phyloP scores from a whole-genome alignment of 2,797 vertebrate species.

The Borostomias antarcticus region DNA sequence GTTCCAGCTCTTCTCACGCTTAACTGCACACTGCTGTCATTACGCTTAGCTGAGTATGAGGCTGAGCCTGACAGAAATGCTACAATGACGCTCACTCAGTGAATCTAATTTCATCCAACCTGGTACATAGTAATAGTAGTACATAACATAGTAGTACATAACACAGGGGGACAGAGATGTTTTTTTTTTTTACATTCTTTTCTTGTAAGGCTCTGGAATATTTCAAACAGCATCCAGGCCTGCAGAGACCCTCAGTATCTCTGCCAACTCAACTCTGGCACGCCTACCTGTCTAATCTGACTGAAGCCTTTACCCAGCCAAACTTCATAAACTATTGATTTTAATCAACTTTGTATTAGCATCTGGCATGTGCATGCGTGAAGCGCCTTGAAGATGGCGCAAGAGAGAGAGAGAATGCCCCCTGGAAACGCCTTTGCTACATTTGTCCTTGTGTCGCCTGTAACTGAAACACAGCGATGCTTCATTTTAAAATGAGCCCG shows the following conservation, averaged over 20 bases:
- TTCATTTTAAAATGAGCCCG: slow-evolving; percentile 32
- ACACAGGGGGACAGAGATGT: slow-evolving; percentile 4
- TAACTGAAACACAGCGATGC: slow-evolving; percentile 26
- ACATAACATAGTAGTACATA: too few species aligned
- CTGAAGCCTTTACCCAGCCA: slow-evolving; percentile 41
- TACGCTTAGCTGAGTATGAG: slow-evolving; percentile 33
- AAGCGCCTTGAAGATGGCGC: neutral
- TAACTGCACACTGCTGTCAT: slow-evolving; percentile 29
- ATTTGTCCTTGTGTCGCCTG: slow-evolving; percentile 39
- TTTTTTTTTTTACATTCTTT: slow-evolving; percentile 43
- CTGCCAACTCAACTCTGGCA: slow-evolving; percentile 64
- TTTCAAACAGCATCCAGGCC: slow-evolving; percentile 60
- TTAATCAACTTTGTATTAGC: slow-evolving; percentile 57
- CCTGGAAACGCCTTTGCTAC: slow-evolving; percentile 44
- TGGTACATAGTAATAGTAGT: too few species aligned
- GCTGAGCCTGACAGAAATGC: neutral
- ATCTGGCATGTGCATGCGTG: slow-evolving; percentile 36
- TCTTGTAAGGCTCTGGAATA: slow-evolving; percentile 53
- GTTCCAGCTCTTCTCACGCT: slow-evolving; percentile 21
- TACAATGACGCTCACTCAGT: neutral
- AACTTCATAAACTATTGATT: slow-evolving; percentile 47
- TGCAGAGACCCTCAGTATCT: slow-evolving; percentile 38
- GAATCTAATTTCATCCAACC: slow-evolving; percentile 24
- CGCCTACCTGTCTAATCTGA: slow-evolving; percentile 42
- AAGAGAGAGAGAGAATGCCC: slow-evolving; percentile 23